Percentiles rank a stretch among this genome's conserved stretches.
Evolutionary conservation across 2,888 invertebrate species (phyloP).

Genomic region (Xestia c-nigrum): DNA sequence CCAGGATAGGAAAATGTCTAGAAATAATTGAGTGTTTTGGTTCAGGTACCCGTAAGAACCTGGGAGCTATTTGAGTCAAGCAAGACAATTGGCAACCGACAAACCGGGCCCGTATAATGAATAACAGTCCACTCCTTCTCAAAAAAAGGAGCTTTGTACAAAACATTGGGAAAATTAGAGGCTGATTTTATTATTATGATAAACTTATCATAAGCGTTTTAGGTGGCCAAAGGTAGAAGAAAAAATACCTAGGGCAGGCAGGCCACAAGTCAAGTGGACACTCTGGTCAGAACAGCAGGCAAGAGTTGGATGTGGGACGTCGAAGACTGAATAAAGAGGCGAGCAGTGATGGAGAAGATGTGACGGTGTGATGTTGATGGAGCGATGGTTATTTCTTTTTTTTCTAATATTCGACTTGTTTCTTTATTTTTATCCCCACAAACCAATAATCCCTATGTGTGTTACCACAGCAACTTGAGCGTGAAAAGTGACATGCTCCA

Average conservation of each 20-base stretch:
- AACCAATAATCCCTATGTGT: background rate
- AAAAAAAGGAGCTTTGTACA: background rate
- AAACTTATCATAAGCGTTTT: too few species aligned
- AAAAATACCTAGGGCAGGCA: too few species aligned
- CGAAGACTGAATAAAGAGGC: background rate
- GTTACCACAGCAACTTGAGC: background rate
- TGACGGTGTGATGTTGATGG: too few species aligned
- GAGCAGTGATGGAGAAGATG: background rate
- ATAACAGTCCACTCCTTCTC: background rate
- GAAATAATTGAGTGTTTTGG: slow-evolving; percentile 41
- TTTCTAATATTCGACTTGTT: too few species aligned
- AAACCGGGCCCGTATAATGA: background rate
- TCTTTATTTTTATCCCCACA: too few species aligned
- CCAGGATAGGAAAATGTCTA: slow-evolving; percentile 48
- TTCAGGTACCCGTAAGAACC: slow-evolving; percentile 21
- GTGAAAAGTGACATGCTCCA: background rate
- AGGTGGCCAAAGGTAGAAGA: too few species aligned
- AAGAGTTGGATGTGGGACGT: background rate
- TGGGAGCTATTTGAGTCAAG: background rate
- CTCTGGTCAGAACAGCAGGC: background rate
- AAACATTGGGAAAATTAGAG: background rate
- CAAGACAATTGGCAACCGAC: background rate
- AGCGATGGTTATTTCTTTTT: too few species aligned
- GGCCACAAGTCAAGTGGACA: background rate
- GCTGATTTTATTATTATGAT: background rate